Percentiles rank a stretch among this genome's conserved stretches.
These are phyloP conservation scores for Ptiloglossa arizonensis DNA, from an alignment of 1,140 invertebrate species.

Conservation along the genomic window DNA sequence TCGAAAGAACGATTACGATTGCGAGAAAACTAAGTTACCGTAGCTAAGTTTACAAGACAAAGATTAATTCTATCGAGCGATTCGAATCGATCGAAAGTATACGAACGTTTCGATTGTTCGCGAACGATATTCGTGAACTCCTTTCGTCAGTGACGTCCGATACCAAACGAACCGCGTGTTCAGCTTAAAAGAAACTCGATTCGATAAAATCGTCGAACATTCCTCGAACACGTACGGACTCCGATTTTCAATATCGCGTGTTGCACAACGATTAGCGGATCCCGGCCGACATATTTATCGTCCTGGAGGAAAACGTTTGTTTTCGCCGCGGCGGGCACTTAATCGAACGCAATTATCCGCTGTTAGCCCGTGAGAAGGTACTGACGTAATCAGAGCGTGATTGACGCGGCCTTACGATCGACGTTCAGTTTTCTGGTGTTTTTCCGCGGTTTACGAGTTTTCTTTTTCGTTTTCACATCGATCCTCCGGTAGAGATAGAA, in stretches of 20 bases:
- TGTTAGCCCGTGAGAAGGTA: constrained; percentile 36
- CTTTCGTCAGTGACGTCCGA: too few species aligned
- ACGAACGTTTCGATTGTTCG: too few species aligned
- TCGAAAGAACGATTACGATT: too few species aligned
- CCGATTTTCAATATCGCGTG: background rate
- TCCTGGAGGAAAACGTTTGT: constrained; percentile 40
- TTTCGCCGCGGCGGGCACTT: constrained; percentile 48
- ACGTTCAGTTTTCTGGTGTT: constrained; percentile 41
- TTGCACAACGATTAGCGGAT: background rate
- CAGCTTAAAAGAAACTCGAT: background rate
- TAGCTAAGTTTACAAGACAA: too few species aligned
- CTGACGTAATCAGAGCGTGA: constrained; percentile 65
- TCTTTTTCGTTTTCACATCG: too few species aligned
- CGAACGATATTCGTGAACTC: too few species aligned
- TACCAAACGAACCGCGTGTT: too few species aligned
- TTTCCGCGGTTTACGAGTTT: constrained; percentile 37
- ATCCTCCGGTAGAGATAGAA: too few species aligned
- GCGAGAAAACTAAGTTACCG: too few species aligned
- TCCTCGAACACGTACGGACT: background rate
- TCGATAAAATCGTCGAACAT: background rate
- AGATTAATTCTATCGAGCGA: too few species aligned
- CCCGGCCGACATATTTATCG: constrained; percentile 16
- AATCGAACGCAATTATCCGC: constrained; percentile 52
- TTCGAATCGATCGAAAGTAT: too few species aligned
- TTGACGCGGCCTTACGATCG: constrained; percentile 60